Evolutionary conservation across 92 coral and sea anemone species (phyloP).

Genomic region (Epizoanthus rinbou): DNA sequence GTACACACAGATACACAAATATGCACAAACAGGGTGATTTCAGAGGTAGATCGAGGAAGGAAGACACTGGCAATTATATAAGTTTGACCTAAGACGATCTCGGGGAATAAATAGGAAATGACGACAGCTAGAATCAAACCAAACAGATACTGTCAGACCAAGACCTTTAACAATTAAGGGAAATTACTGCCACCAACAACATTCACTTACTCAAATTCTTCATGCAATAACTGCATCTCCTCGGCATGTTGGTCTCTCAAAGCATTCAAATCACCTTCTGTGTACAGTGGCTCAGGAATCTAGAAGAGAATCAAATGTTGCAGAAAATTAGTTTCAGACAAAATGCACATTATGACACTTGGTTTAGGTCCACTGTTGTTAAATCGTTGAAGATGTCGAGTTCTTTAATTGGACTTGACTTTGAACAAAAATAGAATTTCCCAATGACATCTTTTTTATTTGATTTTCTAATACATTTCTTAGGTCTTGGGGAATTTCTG

Average conservation of each 20-base stretch:
- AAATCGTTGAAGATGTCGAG: too few species aligned
- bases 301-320: not conserved
- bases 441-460: too few species aligned
- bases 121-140: too few species aligned
- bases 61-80: too few species aligned
- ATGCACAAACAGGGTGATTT: not conserved
- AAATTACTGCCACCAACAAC: not conserved
- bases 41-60: not conserved
- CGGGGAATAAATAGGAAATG: too few species aligned
- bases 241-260: conserved; percentile 76
- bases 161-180: too few species aligned
- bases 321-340: not conserved
- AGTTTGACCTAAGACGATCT: too few species aligned
- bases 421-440: too few species aligned
- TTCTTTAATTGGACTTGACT: too few species aligned
- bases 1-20: not conserved
- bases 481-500: too few species aligned
- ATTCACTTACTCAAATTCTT: conserved; percentile 85
- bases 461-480: too few species aligned
- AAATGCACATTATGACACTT: not conserved
- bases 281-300: conserved; percentile 77
- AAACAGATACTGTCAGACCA: too few species aligned
- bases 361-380: not conserved
- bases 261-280: conserved; percentile 79
- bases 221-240: conserved; percentile 74